A percentile compares a stretch with the other conserved stretches of the same genome.
phyloP scores from a whole-genome alignment of 1,140 invertebrate genomes.

The Caenorhabditis remanei region DNA sequence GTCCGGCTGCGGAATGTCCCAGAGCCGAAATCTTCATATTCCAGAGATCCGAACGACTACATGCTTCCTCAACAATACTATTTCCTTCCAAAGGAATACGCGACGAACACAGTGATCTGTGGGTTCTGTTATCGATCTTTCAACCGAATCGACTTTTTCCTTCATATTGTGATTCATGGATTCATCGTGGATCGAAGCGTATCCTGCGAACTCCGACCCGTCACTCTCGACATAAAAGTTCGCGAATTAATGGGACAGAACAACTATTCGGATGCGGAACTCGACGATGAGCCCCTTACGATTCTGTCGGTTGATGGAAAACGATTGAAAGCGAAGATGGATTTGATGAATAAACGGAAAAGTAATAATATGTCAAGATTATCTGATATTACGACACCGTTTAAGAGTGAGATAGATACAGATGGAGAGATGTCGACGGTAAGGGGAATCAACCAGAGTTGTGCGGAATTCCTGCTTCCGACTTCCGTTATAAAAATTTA shows the following conservation, averaged over 20 bases:
- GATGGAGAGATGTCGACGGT: background rate
- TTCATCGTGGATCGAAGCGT: background rate
- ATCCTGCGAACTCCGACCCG: background rate
- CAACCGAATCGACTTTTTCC: background rate
- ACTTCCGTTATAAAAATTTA: too few species aligned
- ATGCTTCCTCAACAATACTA: slow-evolving; percentile 21
- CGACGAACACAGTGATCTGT: background rate
- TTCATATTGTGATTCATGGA: slow-evolving; percentile 12
- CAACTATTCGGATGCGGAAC: background rate
- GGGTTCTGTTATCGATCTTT: slow-evolving; percentile 26
- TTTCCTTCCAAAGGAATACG: background rate
- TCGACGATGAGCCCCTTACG: background rate
- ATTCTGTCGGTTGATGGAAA: slow-evolving; percentile 10
- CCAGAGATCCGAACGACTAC: slow-evolving; percentile 37
- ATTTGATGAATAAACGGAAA: background rate
- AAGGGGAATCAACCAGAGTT: too few species aligned
- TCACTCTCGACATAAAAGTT: background rate
- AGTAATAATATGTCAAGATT: background rate
- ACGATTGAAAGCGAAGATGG: slow-evolving; percentile 17
- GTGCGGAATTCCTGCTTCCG: too few species aligned
- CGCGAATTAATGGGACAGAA: background rate
- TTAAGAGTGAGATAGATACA: background rate
- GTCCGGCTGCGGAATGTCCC: too few species aligned
- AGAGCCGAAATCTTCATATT: too few species aligned
- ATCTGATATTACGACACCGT: background rate